Percentiles rank a stretch among this genome's conserved stretches.
Evolutionary conservation across 2,888 invertebrate genomes (phyloP).

Genomic region (Monopis laevigella): DNA sequence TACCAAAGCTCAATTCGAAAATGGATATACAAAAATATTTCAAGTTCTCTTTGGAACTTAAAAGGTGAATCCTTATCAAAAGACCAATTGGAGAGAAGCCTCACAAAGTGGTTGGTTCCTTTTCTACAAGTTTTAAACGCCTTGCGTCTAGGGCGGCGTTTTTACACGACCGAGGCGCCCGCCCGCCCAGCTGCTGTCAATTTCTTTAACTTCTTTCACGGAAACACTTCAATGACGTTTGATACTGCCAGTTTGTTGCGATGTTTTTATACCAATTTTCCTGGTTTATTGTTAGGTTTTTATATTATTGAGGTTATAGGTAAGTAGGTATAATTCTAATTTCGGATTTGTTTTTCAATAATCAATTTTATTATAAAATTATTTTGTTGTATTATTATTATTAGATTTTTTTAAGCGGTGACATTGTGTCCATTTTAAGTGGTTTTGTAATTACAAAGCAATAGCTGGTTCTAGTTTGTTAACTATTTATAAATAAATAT

Average conservation of each 20-base stretch:
- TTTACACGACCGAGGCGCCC: too few relatives aligned
- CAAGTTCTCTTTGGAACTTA: conserved; percentile 23
- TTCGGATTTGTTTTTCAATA: too few relatives aligned
- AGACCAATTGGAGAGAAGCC: conserved; percentile 53
- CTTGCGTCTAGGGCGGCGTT: neutral
- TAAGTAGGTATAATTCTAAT: too few relatives aligned
- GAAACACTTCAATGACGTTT: conserved; percentile 11
- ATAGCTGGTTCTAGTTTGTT: too few relatives aligned
- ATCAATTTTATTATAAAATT: too few relatives aligned
- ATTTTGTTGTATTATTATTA: too few relatives aligned
- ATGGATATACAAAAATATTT: conserved; percentile 2
- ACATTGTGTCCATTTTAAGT: too few relatives aligned
- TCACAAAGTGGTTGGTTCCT: conserved; percentile 32
- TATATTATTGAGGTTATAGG: too few relatives aligned
- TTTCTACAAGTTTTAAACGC: conserved; percentile 29
- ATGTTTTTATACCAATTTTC: neutral
- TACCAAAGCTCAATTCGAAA: conserved; percentile 4
- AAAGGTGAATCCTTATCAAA: conserved; percentile 43
- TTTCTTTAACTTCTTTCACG: conserved; percentile 13
- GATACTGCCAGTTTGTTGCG: neutral
- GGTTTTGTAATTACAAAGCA: too few relatives aligned
- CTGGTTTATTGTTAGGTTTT: too few relatives aligned
- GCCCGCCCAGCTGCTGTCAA: conserved; percentile 14
- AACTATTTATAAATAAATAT: too few relatives aligned
- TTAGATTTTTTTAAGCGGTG: too few relatives aligned